Base-by-base conservation (phyloP, 2,888 invertebrate species). In the Watsonalla binaria region DNA sequence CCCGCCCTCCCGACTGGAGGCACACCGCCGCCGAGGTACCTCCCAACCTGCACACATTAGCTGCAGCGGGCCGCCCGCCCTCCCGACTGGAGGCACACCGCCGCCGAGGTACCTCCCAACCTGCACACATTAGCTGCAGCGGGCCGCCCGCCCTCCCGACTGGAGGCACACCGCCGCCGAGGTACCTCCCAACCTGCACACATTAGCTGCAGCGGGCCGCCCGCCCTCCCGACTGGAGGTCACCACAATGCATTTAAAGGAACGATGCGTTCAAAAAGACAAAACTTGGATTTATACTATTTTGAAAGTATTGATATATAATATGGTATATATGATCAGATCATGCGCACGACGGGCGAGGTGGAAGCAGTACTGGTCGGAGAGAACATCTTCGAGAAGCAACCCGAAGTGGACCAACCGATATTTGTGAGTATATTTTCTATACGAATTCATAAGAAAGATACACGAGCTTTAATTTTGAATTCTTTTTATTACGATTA, bases 331-430 rank as follows among this genome's bases (percentile, higher is more conserved):
- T 57, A 6, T 37, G 37, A 9, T 37, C 65, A 88, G 89, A 83
- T 88, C 34, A 58, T 89, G 37, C 80, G 81, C 4, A 80, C 84
- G 5, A 86, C 89, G 0, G 81, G 76, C 0, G 82, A 88, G 52
- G 86, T 90, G 57, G 88, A 89, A 52, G 82, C 84, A 0, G 80
- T 76, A 0, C 62, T 90, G 11, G 80, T 84, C 0, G 99, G 90
- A 0, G 90, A 91, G 55, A 84, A 76, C 52, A 88, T 97, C 70
- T 96, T 97, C 90, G 96, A 96, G 84, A 96, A 95, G 52, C 94
- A 95, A 59, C 97, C 98, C 0, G 95, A 96, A 74, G 95, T 97
- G 0, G 96, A 98, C 87, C 98, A 99, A 82, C 99, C 99, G 0
- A 99, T 99, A 75, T 96, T 97, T 94, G 98, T 97, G 85, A 87